Conservation (phyloP, 2,113 vertebrate species). For the Aldabrachelys gigantea region DNA sequence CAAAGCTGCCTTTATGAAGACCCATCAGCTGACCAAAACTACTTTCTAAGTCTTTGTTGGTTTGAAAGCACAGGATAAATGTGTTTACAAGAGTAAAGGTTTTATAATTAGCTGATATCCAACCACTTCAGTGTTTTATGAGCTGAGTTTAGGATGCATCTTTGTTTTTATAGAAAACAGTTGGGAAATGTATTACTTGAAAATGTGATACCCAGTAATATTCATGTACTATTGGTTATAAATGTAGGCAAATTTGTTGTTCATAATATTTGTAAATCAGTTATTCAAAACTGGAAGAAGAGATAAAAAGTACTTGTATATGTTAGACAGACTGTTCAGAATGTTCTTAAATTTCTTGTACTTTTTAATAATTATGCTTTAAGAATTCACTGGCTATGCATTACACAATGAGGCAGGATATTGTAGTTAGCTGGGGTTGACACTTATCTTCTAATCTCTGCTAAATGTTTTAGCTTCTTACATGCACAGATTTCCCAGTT, state of each 20-base stretch:
- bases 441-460: neutral
- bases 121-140: neutral
- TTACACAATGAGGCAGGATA: neutral
- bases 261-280: neutral
- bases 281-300: neutral
- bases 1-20: neutral
- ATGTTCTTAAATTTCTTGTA: neutral
- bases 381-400: rapidly evolving
- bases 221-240: neutral
- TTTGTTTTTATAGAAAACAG: neutral
- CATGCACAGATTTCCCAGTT: rapidly evolving
- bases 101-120: neutral
- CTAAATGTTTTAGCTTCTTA: neutral
- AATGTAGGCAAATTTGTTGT: neutral
- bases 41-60: neutral
- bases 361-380: neutral
- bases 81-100: neutral
- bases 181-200: neutral
- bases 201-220: neutral
- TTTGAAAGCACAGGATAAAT: neutral
- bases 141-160: neutral
- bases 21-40: neutral
- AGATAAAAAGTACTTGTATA: neutral
- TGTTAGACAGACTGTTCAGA: rapidly evolving
- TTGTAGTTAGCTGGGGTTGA: neutral